phyloP scores from a whole-genome alignment of 2,888 invertebrate genomes.

The Drosophila conformis region DNA sequence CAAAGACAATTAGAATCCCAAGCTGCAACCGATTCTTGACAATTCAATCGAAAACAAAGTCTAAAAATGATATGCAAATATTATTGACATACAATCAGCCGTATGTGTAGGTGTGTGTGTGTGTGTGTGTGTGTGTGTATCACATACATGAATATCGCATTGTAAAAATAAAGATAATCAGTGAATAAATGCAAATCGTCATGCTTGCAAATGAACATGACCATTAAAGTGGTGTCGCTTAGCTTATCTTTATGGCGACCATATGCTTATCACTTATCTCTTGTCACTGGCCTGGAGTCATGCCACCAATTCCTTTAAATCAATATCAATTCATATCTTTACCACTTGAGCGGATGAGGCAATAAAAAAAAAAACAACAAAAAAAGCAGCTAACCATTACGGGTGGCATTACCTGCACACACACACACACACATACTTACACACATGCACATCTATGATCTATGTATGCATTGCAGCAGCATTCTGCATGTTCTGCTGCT shows the following conservation, averaged over 20 bases:
- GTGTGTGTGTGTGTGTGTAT: too few species aligned
- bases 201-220: neutral
- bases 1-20: neutral
- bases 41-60: neutral
- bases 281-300: conserved; percentile 1
- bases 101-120: too few species aligned
- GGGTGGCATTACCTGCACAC: conserved; percentile 2
- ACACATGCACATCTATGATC: neutral
- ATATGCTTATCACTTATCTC: conserved; percentile 30
- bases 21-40: neutral
- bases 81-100: neutral
- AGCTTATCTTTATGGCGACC: neutral
- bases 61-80: neutral
- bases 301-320: conserved; percentile 6
- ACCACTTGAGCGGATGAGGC: neutral
- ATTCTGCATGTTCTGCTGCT: neutral
- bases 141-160: neutral
- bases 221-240: neutral
- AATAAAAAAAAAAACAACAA: neutral
- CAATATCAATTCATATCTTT: conserved; percentile 18
- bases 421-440: neutral
- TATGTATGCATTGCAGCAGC: neutral
- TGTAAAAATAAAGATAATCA: neutral
- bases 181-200: neutral
- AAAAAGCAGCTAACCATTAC: neutral